Conservation (phyloP, 2,797 vertebrate species). For the Microctenopoma lineatum region DNA sequence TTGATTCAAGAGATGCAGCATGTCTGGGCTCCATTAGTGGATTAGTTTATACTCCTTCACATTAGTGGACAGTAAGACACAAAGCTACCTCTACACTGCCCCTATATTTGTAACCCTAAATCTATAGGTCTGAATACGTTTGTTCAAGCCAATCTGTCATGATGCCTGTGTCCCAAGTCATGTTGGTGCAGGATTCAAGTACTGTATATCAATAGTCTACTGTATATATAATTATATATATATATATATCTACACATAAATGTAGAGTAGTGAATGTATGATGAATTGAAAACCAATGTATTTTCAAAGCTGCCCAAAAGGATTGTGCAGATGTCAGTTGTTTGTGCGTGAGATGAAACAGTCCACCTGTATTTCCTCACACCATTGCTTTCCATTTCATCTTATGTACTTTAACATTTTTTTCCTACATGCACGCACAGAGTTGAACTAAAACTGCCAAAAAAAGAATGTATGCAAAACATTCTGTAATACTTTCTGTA, state of each 20-base stretch:
- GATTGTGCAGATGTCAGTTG: slow-evolving; percentile 66
- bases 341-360: slow-evolving; percentile 71
- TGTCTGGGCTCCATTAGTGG: slow-evolving; percentile 32
- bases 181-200: slow-evolving; percentile 71
- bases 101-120: slow-evolving; percentile 26
- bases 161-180: slow-evolving; percentile 56
- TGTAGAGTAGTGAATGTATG: slow-evolving; percentile 81
- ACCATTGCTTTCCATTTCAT: slow-evolving; percentile 56
- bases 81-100: slow-evolving; percentile 77
- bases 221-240: slow-evolving; percentile 7
- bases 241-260: slow-evolving; percentile 52
- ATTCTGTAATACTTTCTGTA: slow-evolving; percentile 82
- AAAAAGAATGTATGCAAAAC: slow-evolving; percentile 83
- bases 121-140: slow-evolving; percentile 38
- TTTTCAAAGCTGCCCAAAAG: slow-evolving; percentile 70
- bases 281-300: slow-evolving; percentile 77
- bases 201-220: slow-evolving; percentile 69
- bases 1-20: slow-evolving; percentile 35
- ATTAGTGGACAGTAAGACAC: slow-evolving; percentile 63
- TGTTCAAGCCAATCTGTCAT: slow-evolving; percentile 53
- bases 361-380: slow-evolving; percentile 47
- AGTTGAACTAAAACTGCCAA: slow-evolving; percentile 86
- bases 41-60: slow-evolving; percentile 26
- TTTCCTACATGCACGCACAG: slow-evolving; percentile 53
- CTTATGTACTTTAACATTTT: slow-evolving; percentile 60